Base-by-base conservation (phyloP, 37 sponge, comb jelly and placozoan species). In the Ephydatia muelleri region DNA sequence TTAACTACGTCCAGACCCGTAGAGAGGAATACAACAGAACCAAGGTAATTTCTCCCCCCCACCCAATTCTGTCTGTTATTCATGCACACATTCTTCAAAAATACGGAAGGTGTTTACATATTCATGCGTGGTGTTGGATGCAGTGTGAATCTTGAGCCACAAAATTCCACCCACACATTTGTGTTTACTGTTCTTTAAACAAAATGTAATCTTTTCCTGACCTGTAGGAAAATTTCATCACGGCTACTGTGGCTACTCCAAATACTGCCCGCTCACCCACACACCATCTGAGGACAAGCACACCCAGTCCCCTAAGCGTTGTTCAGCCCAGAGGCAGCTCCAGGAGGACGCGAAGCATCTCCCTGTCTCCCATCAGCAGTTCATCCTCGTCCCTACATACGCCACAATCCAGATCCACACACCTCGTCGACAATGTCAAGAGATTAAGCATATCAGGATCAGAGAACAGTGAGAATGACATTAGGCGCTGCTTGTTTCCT, bases 391-490 rank as follows among this genome's bases (percentile, higher is more conserved):
- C 72, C 19, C 67, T 35, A 5, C 75, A 47, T 39, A 31, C 26
- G 12, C 80, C 38, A 1, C 79, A 65, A 28, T 73, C 80, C 65
- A 31, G 82, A 4, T 78, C 85, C 32, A 31, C 81, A 29, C 49
- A 40, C 75, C 48, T 87, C 6, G 39, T 30, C 28, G 87, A 86
- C 22, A 40, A 65, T 30, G 88, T 88, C 37, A 76, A 82, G 66
- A 33, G 23, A 23, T 32, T 88, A 22, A 74, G 68, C 76, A 64
- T 88, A 35, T 27, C 26, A 47, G 82, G 38, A 22, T n/a, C n/a
- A n/a, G n/a, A n/a, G 31, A 25, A 40, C 43, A 73, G 75, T 14
- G 36, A 39, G 22, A 28, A 29, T 66, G 65, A 78, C 11, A 9
- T 9, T 33, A 73, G 75, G 27, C 70, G 70, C 70, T 68, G 70